A percentile compares a stretch with the other conserved stretches of the same genome.
phyloP scores from a whole-genome alignment of 2,113 vertebrate genomes.

The Chloropsis cyanopogon region DNA sequence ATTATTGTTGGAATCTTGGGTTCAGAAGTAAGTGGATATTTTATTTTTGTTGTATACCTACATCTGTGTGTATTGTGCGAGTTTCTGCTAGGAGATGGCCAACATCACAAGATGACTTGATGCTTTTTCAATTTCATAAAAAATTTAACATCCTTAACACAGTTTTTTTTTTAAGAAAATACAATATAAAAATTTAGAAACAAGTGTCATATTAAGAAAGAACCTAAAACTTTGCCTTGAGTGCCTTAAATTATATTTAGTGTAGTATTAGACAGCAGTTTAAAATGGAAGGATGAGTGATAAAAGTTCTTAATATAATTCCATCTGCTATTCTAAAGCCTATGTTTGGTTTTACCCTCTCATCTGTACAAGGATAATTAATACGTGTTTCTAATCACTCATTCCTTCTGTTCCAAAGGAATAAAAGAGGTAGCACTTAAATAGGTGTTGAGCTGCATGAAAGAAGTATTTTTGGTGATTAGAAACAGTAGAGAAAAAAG shows the following conservation, averaged over 20 bases:
- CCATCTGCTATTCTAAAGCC: neutral
- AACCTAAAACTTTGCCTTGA: neutral
- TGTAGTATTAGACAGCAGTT: neutral
- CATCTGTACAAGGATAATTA: conserved; percentile 3
- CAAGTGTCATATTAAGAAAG: neutral
- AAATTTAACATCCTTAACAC: neutral
- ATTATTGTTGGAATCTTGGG: neutral
- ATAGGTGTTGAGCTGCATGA: neutral
- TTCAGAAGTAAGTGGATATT: neutral
- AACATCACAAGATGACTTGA: neutral
- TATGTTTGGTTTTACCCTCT: neutral
- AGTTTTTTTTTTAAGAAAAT: neutral
- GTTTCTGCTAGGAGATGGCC: neutral
- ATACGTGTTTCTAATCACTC: neutral
- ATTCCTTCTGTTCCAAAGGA: conserved; percentile 13
- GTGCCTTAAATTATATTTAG: neutral
- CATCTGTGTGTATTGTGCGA: neutral
- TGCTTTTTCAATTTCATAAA: neutral
- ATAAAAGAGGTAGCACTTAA: neutral
- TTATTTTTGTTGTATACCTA: neutral
- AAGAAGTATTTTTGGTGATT: conserved; percentile 15
- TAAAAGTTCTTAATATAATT: neutral
- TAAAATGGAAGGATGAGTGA: neutral
- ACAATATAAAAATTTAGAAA: neutral
- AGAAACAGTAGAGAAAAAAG: neutral